Conservation (phyloP, 2,888 invertebrate genomes). For the Latrodectus hesperus region DNA sequence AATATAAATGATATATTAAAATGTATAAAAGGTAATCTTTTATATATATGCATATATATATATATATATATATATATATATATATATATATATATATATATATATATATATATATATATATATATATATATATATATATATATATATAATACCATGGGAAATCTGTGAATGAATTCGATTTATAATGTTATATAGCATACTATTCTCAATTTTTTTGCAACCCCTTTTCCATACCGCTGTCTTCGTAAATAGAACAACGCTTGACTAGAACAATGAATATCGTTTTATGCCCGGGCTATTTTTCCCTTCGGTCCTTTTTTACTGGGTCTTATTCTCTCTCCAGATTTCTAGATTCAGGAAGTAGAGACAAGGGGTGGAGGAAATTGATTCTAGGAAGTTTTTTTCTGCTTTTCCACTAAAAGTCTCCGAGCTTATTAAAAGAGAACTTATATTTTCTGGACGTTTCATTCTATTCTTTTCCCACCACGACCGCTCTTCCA, state of each 20-base stretch:
- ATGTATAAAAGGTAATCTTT: no score
- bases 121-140: no score
- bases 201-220: not conserved
- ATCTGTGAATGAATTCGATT: no score
- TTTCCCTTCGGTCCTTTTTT: constrained; percentile 25
- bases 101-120: no score
- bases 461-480: not conserved
- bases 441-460: constrained; percentile 20
- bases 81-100: no score
- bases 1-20: no score
- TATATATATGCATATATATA: no score
- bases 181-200: no score
- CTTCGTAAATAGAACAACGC: constrained; percentile 9
- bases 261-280: constrained; percentile 39
- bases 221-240: not conserved
- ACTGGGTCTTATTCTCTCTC: not conserved
- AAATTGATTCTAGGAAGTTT: constrained; percentile 41
- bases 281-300: constrained; percentile 20
- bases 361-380: not conserved
- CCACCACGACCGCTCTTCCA: not conserved
- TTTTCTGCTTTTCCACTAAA: not conserved
- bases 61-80: no score
- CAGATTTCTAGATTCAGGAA: constrained; percentile 7
- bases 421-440: constrained; percentile 42
- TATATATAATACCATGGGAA: no score